phyloP scores from a whole-genome alignment of 2,797 vertebrate species.

The Myotis daubentonii region DNA sequence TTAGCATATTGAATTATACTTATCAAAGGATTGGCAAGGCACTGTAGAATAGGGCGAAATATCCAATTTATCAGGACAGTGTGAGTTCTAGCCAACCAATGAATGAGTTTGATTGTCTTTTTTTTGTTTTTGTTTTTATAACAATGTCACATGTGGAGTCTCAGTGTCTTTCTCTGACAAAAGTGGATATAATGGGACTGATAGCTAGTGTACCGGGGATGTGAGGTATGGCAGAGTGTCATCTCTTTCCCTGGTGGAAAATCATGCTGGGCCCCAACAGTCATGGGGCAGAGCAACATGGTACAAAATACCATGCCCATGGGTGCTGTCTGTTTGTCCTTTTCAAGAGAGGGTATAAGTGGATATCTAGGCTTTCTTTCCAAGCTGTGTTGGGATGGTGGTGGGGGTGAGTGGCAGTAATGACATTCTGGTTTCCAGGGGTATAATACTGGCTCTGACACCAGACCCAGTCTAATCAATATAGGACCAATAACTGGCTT shows the following conservation, averaged over 20 bases:
- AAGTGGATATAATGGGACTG: neutral
- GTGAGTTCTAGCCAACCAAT: neutral
- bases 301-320: neutral
- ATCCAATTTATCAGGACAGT: neutral
- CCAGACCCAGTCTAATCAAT: neutral
- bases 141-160: neutral
- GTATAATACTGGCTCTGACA: fast-evolving
- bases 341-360: neutral
- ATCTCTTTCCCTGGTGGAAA: neutral
- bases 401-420: neutral
- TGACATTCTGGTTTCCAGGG: neutral
- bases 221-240: neutral
- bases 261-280: too few species aligned
- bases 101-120: neutral
- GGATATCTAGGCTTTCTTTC: neutral
- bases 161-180: conserved; percentile 38
- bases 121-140: neutral
- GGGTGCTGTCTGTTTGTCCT: neutral
- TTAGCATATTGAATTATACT: conserved; percentile 72
- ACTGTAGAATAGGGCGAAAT: neutral
- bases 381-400: neutral
- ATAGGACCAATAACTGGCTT: neutral
- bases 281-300: neutral
- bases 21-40: conserved; percentile 66
- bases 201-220: neutral